Conservation (phyloP, 2,888 invertebrate species). For the Cremastinae sp. region DNA sequence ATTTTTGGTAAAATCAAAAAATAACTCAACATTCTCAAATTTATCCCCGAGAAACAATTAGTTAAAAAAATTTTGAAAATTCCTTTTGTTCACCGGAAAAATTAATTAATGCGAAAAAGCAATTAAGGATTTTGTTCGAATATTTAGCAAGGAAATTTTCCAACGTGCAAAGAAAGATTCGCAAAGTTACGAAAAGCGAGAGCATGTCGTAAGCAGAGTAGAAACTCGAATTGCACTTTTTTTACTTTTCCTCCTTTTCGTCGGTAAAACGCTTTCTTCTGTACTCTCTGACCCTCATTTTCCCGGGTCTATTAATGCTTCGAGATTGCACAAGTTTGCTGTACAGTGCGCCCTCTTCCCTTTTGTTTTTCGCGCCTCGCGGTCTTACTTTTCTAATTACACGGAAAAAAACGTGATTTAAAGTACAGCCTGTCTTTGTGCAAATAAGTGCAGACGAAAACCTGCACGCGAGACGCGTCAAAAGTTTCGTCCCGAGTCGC, state of each 20-base stretch:
- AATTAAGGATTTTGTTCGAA: conserved; percentile 21
- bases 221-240: conserved; percentile 1
- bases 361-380: not conserved
- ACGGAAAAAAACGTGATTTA: conserved; percentile 50
- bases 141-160: not conserved
- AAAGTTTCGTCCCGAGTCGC: conserved; percentile 1
- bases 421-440: conserved; percentile 14
- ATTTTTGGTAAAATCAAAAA: no score
- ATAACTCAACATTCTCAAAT: no score
- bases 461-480: not conserved
- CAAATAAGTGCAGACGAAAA: not conserved
- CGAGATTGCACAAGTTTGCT: conserved; percentile 33
- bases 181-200: conserved; percentile 19
- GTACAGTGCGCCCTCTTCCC: not conserved
- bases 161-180: not conserved
- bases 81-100: conserved; percentile 7
- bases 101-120: conserved; percentile 41
- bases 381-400: conserved; percentile 57
- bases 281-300: not conserved
- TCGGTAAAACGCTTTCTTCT: conserved; percentile 3
- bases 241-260: conserved; percentile 20
- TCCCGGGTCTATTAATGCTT: conserved; percentile 20
- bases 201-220: conserved; percentile 14
- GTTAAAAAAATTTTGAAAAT: not conserved
- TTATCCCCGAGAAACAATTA: no score